Evolutionary conservation across 2,888 invertebrate species (phyloP), one percentile per base, ranked within the genome.

Genomic region (Pandemis corylana): DNA sequence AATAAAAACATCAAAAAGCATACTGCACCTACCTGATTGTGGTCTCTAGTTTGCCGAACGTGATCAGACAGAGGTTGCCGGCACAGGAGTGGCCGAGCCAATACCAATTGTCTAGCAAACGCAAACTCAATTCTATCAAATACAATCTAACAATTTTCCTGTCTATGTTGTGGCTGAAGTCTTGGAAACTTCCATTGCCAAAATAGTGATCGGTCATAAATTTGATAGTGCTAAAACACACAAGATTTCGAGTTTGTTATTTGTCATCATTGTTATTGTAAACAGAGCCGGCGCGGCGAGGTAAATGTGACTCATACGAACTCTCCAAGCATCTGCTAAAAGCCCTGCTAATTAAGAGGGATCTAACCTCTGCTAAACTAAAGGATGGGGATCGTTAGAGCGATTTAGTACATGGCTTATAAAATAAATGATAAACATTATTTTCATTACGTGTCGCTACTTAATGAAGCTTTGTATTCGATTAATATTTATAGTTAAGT

Each of bases 1-100:
- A 90, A 87, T 86, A 84, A 88, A 85, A 89, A 90, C 85, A 83
- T 88, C 85, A 91, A 89, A 89, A 85, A 79, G 80, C 80, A 82
- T 82, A 86, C 84, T 81, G 82, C 85, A 88, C 89, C 88, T 86
- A 88, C 89, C 88, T 92, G 93, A 93, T 92, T 92, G 93, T 91
- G 85, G 89, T 89, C 84, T 87, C 84, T 84, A 88, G 92, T 93
- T 92, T 92, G 89, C 88, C 78, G 92, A 93, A 94, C 93, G 94
- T 94, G 94, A 93, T 92, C 91, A 91, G 93, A 92, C 92, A 84
- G 85, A 82, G 83, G 84, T 88, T 85, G 85, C 81, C 80, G 82
- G 83, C 82, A 84, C 83, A 84, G 85, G 83, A 83, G 86, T 87
- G 89, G 86, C 89, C 85, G 84, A 82, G 85, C 87, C 88, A 88